A percentile compares a stretch with the other conserved stretches of the same genome.
phyloP scores from a whole-genome alignment of 2,113 vertebrate genomes.

The Sarotherodon lohbergeri region DNA sequence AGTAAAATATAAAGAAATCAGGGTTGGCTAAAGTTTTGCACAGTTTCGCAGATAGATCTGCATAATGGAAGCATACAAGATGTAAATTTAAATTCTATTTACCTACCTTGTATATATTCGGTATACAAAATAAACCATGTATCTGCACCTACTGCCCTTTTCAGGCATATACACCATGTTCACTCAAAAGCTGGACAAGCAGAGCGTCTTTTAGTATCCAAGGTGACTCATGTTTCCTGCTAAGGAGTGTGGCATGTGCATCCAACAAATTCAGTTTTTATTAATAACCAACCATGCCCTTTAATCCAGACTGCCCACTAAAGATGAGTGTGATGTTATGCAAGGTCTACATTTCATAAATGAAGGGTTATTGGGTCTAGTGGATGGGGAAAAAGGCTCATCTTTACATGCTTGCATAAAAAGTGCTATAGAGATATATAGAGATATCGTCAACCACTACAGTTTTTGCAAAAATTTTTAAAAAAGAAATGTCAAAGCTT shows the following conservation, averaged over 20 bases:
- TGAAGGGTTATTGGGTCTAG: neutral
- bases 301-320: neutral
- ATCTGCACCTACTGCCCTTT: neutral
- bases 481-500: neutral
- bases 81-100: neutral
- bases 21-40: neutral
- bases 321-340: neutral
- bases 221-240: neutral
- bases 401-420: neutral
- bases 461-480: neutral
- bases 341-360: neutral
- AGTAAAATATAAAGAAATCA: neutral
- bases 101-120: neutral
- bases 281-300: neutral
- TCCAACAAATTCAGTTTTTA: neutral
- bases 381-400: neutral
- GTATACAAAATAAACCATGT: neutral
- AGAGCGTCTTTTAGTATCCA: neutral
- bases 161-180: neutral
- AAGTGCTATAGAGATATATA: neutral
- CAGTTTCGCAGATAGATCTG: neutral
- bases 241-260: neutral
- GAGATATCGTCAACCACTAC: neutral
- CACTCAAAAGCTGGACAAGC: neutral
- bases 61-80: neutral